Evolutionary conservation across 2,888 invertebrate genomes (phyloP), one percentile per base, ranked within the genome.

Genomic region (Halictus ligatus): DNA sequence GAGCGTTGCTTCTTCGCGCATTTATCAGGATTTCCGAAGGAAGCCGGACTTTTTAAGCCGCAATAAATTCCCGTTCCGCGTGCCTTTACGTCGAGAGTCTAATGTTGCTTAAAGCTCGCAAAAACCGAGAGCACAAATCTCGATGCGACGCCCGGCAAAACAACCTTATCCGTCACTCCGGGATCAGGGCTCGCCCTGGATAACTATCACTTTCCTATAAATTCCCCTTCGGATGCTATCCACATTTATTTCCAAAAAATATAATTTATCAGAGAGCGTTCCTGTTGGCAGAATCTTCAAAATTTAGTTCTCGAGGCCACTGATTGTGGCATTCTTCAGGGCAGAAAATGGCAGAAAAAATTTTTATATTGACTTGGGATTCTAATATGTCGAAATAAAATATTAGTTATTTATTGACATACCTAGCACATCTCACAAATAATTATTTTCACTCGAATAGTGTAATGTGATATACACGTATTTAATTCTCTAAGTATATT

Each of bases 11-110:
- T 94, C 93, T 92, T 93, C 93, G 94, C 93, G 95, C 96, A 96
- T 97, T 96, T 96, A 96, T 97, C 97, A 96, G 96, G 96, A 96
- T 97, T 96, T 96, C 94, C 96, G 96, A 95, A 96, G 96, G 96
- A 90, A 96, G 96, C 96, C 95, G 96, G 96, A 96, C 96, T 95
- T 93, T 94, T 95, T 95, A 95, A 95, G 95, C 95, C 93, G 93
- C 93, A 92, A 95, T 95, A 95, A 95, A 95, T 95, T 95, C 88
- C 89, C 88, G 88, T 89, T 88, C 87, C 89, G 89, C 86, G 92
- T 91, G 90, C 90, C 88, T 87, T 89, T 90, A 89, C 90, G 89
- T 82, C 87, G 86, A 85, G 90, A 90, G 78, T 88, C 85, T 92
- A 93, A 93, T 92, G 93, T 93, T 92, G 92, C 93, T 93, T 92